These are phyloP conservation scores for Crotalus helleri DNA, from an alignment of 2,113 vertebrate genomes.

Conservation along the genomic window DNA sequence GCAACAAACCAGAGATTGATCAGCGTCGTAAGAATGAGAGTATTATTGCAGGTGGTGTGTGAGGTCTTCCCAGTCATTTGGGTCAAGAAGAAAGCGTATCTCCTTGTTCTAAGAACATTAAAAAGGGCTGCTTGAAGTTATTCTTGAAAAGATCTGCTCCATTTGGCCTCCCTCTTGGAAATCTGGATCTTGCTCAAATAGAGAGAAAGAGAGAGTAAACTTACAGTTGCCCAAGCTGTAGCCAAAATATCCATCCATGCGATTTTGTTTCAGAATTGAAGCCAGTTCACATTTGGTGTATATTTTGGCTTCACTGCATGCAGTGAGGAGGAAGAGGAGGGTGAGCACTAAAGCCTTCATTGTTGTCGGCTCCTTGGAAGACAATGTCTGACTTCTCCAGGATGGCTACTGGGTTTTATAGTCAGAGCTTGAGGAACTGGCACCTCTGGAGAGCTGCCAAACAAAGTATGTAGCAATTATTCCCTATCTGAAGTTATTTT, in stretches of 20 bases:
- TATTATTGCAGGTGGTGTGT: not conserved
- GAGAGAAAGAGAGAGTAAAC: constrained; percentile 19
- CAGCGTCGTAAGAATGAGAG: not conserved
- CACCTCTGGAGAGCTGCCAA: not conserved
- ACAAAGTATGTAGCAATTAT: not conserved
- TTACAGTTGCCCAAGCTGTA: constrained; percentile 59
- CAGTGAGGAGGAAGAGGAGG: constrained; percentile 21
- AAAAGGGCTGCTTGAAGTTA: not conserved
- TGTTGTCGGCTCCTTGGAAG: not conserved
- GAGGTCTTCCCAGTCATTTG: not conserved
- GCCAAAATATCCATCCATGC: constrained; percentile 45
- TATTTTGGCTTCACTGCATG: constrained; percentile 31
- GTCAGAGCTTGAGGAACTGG: not conserved
- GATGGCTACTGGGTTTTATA: not conserved
- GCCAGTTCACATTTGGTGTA: constrained; percentile 58
- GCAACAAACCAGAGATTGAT: not conserved
- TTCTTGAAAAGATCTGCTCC: not conserved
- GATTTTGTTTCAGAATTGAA: constrained; percentile 17
- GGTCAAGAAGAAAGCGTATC: not conserved
- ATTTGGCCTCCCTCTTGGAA: not conserved
- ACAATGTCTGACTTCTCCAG: too few relatives aligned
- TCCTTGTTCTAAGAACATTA: not conserved
- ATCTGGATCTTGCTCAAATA: not conserved
- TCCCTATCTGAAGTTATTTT: not conserved
- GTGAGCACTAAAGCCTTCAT: constrained; percentile 54